Evolutionary conservation across 2,888 invertebrate species (phyloP).

Genomic region (Aspidiotus destructor): DNA sequence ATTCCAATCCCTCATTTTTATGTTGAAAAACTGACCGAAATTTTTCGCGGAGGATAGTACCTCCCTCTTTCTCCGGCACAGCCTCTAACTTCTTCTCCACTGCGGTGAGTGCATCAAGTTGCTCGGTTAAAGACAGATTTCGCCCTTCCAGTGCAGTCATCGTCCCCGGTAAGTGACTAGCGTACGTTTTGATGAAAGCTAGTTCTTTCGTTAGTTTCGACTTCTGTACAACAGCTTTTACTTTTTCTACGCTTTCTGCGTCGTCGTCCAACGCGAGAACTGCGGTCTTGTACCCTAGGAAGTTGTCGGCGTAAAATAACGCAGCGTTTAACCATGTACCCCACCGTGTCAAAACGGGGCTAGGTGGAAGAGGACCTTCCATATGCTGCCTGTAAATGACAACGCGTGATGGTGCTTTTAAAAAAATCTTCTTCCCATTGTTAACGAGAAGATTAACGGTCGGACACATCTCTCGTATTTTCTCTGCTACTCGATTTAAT

Average conservation of each 20-base stretch:
- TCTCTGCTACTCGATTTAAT: conserved; percentile 8
- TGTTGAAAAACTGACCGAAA: not conserved
- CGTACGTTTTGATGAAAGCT: not conserved
- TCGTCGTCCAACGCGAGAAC: not conserved
- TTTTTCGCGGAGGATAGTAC: not conserved
- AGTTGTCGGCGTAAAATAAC: not conserved
- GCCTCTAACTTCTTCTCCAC: not conserved
- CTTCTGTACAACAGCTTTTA: not conserved
- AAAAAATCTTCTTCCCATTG: conserved; percentile 1
- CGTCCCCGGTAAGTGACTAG: not conserved
- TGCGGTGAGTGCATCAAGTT: not conserved
- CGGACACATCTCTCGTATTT: not conserved
- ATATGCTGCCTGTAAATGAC: too few species aligned
- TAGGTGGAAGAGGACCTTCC: not conserved
- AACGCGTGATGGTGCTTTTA: not conserved
- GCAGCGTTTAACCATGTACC: not conserved
- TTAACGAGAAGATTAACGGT: too few species aligned
- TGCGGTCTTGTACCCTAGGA: not conserved
- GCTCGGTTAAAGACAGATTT: not conserved
- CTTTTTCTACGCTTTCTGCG: not conserved
- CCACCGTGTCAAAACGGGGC: not conserved
- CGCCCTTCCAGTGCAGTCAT: not conserved
- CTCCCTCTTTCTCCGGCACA: not conserved
- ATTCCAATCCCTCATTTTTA: too few species aligned
- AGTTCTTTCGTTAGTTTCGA: not conserved